Evolutionary conservation across 2,113 vertebrate species (phyloP).

Genomic region (Danionella cerebrum): DNA sequence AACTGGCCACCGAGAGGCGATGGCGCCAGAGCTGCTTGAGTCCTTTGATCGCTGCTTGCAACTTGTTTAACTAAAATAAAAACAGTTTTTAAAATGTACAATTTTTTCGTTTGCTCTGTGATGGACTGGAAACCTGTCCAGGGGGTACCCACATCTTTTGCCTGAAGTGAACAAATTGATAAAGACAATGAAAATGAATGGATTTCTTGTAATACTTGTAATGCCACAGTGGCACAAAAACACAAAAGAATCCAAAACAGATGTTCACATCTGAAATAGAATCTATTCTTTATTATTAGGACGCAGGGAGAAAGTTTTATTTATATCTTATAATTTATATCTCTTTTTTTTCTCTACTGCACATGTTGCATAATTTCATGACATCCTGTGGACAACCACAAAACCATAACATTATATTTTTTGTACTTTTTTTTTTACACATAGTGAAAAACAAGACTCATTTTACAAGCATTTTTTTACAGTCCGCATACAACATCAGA

Average conservation of each 20-base stretch:
- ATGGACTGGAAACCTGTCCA: too few relatives aligned
- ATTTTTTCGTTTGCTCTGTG: too few relatives aligned
- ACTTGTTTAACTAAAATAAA: too few relatives aligned
- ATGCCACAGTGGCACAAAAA: neutral
- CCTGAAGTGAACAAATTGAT: too few relatives aligned
- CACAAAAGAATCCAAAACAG: conserved; percentile 13
- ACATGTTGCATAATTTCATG: conserved; percentile 94
- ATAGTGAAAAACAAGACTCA: conserved; percentile 85
- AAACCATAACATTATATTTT: conserved; percentile 81
- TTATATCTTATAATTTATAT: conserved; percentile 41
- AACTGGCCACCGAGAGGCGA: too few relatives aligned
- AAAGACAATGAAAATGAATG: too few relatives aligned
- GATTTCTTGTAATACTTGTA: too few relatives aligned
- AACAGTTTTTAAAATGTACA: too few relatives aligned
- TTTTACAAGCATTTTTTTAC: conserved; percentile 93
- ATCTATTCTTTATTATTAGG: conserved; percentile 88
- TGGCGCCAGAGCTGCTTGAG: too few relatives aligned
- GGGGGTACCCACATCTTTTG: too few relatives aligned
- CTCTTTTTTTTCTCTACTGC: conserved; percentile 69
- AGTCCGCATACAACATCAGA: conserved; percentile 70
- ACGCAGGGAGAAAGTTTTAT: conserved; percentile 73
- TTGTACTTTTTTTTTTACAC: conserved; percentile 72
- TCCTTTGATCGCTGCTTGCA: too few relatives aligned
- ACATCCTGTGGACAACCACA: conserved; percentile 95
- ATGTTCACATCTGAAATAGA: conserved; percentile 54